Evolutionary conservation across 2,797 vertebrate genomes (phyloP).

Genomic region (Fundulus diaphanus): DNA sequence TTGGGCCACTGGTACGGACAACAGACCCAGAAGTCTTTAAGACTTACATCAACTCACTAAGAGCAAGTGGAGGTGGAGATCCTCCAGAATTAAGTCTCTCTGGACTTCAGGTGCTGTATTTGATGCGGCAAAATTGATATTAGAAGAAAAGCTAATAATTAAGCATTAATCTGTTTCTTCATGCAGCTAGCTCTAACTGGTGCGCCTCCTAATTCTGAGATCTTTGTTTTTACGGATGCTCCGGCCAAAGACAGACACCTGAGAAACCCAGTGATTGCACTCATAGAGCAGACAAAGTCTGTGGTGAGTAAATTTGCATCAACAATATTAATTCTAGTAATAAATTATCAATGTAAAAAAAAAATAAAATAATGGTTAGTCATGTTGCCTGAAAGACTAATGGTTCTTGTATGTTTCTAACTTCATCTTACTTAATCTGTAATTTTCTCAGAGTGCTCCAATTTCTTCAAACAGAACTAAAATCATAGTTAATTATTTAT

Average conservation of each 20-base stretch:
- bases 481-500: too few relatives aligned
- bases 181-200: conserved; percentile 62
- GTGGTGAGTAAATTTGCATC: conserved; percentile 53
- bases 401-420: neutral
- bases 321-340: neutral
- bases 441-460: too few relatives aligned
- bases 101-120: conserved; percentile 62
- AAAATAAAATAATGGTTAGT: neutral
- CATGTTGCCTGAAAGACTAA: neutral
- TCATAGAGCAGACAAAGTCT: conserved; percentile 69
- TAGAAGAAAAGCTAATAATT: neutral
- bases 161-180: neutral
- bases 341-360: neutral
- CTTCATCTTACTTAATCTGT: too few relatives aligned
- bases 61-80: conserved; percentile 50
- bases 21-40: conserved; percentile 51
- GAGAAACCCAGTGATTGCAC: conserved; percentile 57
- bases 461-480: too few relatives aligned
- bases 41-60: conserved; percentile 23
- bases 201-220: conserved; percentile 64
- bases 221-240: conserved; percentile 78
- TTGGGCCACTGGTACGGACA: conserved; percentile 61
- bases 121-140: neutral
- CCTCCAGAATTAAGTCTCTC: conserved; percentile 62
- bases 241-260: conserved; percentile 62